These are phyloP conservation scores for Diplodus puntazzo DNA, from an alignment of 2,797 vertebrate species.

Conservation along the genomic window DNA sequence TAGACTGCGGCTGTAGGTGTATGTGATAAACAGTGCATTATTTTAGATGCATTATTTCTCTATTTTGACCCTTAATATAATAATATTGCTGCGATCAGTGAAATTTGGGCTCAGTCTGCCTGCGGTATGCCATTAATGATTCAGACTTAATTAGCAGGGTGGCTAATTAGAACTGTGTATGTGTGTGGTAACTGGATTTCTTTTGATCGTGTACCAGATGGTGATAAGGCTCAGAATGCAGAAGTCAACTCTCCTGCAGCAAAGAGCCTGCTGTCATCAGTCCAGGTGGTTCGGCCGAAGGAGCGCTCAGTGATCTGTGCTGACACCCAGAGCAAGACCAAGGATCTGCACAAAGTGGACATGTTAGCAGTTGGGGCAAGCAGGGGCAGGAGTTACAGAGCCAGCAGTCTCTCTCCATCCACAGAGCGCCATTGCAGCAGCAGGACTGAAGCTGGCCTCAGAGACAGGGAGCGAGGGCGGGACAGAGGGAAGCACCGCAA, in stretches of 20 bases:
- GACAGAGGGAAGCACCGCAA: constrained; percentile 74
- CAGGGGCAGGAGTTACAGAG: constrained; percentile 68
- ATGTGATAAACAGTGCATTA: neutral
- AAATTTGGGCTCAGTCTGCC: neutral
- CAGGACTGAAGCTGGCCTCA: constrained; percentile 53
- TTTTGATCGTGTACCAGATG: constrained; percentile 56
- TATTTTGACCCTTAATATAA: neutral
- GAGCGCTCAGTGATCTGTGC: constrained; percentile 78
- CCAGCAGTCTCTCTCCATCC: constrained; percentile 76
- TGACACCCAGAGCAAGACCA: constrained; percentile 75
- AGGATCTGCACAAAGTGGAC: constrained; percentile 76
- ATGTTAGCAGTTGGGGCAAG: constrained; percentile 53
- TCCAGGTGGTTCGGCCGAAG: constrained; percentile 92
- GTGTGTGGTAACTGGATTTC: neutral
- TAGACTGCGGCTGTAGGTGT: neutral
- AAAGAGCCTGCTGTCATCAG: constrained; percentile 75
- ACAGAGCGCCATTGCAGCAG: constrained; percentile 66
- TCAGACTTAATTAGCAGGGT: neutral
- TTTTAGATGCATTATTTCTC: neutral
- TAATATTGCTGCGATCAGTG: neutral
- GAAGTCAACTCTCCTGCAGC: constrained; percentile 55
- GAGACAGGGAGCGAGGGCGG: constrained; percentile 77
- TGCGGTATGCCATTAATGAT: neutral
- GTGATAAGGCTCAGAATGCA: constrained; percentile 77
- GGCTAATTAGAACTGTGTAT: neutral